Conservation (phyloP, 2,888 invertebrate species). For the Oscheius myriophilus region DNA sequence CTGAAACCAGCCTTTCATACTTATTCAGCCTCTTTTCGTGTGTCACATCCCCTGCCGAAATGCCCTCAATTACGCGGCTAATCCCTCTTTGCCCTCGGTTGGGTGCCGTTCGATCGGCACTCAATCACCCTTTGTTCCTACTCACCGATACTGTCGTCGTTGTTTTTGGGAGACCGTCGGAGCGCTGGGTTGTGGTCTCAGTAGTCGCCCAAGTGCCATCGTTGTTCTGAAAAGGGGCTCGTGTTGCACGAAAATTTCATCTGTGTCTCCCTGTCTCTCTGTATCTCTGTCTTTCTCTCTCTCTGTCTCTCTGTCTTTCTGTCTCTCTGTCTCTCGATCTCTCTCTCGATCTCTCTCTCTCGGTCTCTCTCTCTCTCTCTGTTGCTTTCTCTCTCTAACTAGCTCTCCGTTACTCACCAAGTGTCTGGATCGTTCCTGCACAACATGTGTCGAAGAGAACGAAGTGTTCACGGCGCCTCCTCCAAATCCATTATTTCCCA, state of each 20-base stretch:
- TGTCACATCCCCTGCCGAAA: neutral
- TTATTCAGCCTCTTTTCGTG: neutral
- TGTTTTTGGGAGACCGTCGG: slow-evolving; percentile 44
- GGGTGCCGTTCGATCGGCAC: too few relatives aligned
- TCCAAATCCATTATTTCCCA: too few relatives aligned
- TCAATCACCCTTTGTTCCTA: neutral
- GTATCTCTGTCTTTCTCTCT: too few relatives aligned
- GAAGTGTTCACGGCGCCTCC: slow-evolving; percentile 35
- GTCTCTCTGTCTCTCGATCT: too few relatives aligned
- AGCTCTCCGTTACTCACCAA: neutral
- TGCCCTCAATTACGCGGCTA: neutral
- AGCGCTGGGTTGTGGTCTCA: slow-evolving; percentile 60
- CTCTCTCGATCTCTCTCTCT: too few relatives aligned
- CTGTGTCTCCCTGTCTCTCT: too few relatives aligned
- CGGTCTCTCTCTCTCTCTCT: too few relatives aligned
- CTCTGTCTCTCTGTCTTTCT: too few relatives aligned
- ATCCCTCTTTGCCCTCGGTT: too few relatives aligned
- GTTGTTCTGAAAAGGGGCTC: slow-evolving; percentile 37
- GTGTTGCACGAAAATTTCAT: neutral
- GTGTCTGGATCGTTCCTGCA: slow-evolving; percentile 49
- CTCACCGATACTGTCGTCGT: slow-evolving; percentile 17
- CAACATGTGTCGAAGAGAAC: slow-evolving; percentile 37
- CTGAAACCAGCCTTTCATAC: slow-evolving; percentile 37
- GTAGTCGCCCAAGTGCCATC: slow-evolving; percentile 64
- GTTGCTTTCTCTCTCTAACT: too few relatives aligned